A percentile compares a stretch with the other conserved stretches of the same genome.
Evolutionary conservation across 2,113 vertebrate genomes (phyloP).

Genomic region (Pterocles gutturalis): DNA sequence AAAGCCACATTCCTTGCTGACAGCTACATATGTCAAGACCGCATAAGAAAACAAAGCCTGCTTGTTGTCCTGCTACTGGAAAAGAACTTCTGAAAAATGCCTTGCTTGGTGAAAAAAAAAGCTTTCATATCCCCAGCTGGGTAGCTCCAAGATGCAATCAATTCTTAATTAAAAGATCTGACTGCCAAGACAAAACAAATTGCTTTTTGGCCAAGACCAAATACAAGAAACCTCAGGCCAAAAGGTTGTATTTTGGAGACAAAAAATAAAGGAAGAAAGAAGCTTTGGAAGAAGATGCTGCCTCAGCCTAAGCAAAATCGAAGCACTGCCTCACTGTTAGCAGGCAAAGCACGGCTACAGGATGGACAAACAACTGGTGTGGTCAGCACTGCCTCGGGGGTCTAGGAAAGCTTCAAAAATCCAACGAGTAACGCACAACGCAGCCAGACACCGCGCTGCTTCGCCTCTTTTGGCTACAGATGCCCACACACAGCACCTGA

Average conservation of each 20-base stretch:
- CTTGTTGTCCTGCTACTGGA: constrained; percentile 2
- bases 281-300: not conserved
- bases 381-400: not conserved
- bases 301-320: not conserved
- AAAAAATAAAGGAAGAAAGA: not conserved
- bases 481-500: not conserved
- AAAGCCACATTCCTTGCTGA: constrained; percentile 35
- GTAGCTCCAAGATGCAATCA: not conserved
- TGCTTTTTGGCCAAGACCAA: not conserved
- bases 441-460: not conserved
- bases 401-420: not conserved
- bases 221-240: not conserved
- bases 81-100: not conserved
- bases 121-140: not conserved
- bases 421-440: not conserved
- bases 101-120: not conserved
- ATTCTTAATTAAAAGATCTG: constrained; percentile 31
- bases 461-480: not conserved
- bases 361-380: not conserved
- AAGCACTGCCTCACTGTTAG: not conserved
- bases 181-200: not conserved
- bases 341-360: not conserved
- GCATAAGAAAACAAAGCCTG: constrained; percentile 23
- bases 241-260: not conserved
- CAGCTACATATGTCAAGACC: not conserved